Conservation (phyloP, 2,888 invertebrate genomes). For the Idaea biselata region DNA sequence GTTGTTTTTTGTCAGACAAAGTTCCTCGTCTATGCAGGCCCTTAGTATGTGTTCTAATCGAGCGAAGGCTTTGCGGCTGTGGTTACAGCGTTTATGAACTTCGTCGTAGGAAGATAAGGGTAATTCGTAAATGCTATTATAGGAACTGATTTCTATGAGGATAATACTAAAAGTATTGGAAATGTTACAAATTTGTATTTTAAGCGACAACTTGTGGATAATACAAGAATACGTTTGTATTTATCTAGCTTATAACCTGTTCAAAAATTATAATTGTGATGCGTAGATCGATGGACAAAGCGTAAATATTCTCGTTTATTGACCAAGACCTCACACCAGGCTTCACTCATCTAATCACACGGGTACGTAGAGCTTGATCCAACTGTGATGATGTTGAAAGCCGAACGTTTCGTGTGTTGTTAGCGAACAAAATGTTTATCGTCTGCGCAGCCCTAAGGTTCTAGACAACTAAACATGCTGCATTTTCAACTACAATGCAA, state of each 20-base stretch:
- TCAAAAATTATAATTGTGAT: conserved; percentile 18
- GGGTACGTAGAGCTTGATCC: not conserved
- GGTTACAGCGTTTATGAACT: conserved; percentile 70
- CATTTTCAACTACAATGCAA: not conserved
- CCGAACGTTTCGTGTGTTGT: not conserved
- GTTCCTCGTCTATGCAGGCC: not conserved
- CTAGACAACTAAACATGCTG: not conserved
- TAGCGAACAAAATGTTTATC: not conserved
- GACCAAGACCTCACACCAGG: too few species aligned
- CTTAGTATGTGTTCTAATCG: conserved; percentile 56
- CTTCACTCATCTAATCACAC: too few species aligned
- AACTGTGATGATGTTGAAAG: not conserved
- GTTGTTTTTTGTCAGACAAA: not conserved
- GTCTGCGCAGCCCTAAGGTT: not conserved
- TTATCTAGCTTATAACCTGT: not conserved
- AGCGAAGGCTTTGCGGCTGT: conserved; percentile 60
- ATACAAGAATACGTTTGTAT: conserved; percentile 18
- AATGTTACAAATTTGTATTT: conserved; percentile 80
- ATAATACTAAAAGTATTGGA: conserved; percentile 76
- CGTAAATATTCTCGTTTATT: not conserved
- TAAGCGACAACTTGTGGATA: conserved; percentile 35
- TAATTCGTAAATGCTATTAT: conserved; percentile 67
- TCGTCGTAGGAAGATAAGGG: conserved; percentile 75
- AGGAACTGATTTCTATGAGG: conserved; percentile 69
- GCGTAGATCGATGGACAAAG: conserved; percentile 2